phyloP scores from a whole-genome alignment of 2,113 vertebrate genomes.

The Progne subis region DNA sequence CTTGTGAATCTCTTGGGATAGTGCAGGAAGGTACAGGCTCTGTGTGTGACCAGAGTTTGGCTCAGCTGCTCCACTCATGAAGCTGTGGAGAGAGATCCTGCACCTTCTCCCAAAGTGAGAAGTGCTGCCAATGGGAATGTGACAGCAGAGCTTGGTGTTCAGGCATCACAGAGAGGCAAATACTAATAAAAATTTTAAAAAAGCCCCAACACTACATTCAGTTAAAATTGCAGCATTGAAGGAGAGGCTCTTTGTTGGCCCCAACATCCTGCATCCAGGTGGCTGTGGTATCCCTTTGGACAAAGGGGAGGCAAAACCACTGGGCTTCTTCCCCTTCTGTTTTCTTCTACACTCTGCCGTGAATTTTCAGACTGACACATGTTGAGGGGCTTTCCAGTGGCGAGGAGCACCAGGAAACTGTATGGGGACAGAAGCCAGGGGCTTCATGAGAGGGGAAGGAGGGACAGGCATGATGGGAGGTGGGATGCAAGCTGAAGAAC shows the following conservation, averaged over 20 bases:
- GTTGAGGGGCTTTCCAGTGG: background rate
- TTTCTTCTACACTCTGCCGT: background rate
- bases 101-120: background rate
- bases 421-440: background rate
- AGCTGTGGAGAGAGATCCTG: background rate
- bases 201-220: accelerated
- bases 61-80: background rate
- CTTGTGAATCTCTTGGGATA: background rate
- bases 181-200: background rate
- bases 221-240: background rate
- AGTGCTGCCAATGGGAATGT: background rate
- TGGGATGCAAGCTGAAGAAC: background rate
- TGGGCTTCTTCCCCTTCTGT: background rate
- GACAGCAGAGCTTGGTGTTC: background rate
- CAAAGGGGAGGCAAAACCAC: background rate
- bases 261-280: background rate
- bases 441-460: background rate
- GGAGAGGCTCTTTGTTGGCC: background rate
- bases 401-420: background rate
- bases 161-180: background rate
- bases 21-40: background rate
- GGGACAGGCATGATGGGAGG: accelerated
- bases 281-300: background rate
- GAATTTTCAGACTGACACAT: accelerated
- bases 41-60: background rate